phyloP scores from a whole-genome alignment of 2,113 vertebrate genomes.

The Scophthalmus maximus region DNA sequence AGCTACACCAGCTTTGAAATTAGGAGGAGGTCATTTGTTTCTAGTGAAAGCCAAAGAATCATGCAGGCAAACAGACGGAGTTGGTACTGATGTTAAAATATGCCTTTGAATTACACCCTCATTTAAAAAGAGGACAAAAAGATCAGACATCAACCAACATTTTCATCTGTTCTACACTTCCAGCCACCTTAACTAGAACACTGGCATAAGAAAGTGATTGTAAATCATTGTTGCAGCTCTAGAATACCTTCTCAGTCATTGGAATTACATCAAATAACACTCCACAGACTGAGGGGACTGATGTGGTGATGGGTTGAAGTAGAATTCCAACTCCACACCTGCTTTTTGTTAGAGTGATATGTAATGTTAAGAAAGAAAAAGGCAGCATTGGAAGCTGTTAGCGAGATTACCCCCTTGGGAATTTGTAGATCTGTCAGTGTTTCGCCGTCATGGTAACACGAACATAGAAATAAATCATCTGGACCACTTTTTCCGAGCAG shows the following conservation, averaged over 20 bases:
- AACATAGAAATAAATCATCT: conserved; percentile 60
- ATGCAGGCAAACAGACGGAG: conserved; percentile 32
- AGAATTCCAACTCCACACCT: conserved; percentile 69
- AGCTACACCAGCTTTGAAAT: conserved; percentile 66
- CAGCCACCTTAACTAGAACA: conserved; percentile 17
- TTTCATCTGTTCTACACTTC: conserved; percentile 35
- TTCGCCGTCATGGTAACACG: conserved; percentile 68
- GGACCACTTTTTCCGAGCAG: conserved; percentile 36
- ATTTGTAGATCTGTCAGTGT: conserved; percentile 62
- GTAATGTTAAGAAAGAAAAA: conserved; percentile 69
- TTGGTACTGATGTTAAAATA: conserved; percentile 55
- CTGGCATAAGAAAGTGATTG: conserved; percentile 74
- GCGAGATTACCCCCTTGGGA: conserved; percentile 60
- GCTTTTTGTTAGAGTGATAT: conserved; percentile 75
- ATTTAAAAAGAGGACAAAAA: conserved; percentile 36
- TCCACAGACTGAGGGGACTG: conserved; percentile 45
- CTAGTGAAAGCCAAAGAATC: conserved; percentile 55
- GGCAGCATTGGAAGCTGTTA: conserved; percentile 68
- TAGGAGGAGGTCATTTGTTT: conserved; percentile 69
- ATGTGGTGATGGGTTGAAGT: conserved; percentile 64
- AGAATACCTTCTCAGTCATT: conserved; percentile 67
- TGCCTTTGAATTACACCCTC: conserved; percentile 51
- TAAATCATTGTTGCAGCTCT: conserved; percentile 73
- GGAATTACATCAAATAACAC: conserved; percentile 76
- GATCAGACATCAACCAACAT: conserved; percentile 40